phyloP scores from a whole-genome alignment of 1,140 invertebrate genomes.

The Trachelipus rathkii region DNA sequence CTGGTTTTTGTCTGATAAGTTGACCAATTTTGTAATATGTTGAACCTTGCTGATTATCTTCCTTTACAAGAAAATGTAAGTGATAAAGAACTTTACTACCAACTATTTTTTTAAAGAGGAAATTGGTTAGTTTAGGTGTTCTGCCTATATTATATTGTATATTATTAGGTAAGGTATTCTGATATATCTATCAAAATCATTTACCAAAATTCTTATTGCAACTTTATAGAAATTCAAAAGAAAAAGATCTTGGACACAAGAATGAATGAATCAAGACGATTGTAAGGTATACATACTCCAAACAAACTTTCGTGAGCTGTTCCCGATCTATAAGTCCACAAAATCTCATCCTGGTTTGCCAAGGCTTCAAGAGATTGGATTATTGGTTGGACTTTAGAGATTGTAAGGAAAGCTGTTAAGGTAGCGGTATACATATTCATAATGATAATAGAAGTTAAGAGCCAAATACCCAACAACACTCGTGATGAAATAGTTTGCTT shows the following conservation, averaged over 20 bases:
- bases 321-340: constrained; percentile 39
- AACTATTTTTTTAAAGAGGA: no score
- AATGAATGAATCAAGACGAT: no score
- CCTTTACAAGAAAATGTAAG: neutral
- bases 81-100: no score
- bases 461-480: constrained; percentile 48
- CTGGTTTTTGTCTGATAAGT: constrained; percentile 9
- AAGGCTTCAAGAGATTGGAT: constrained; percentile 40
- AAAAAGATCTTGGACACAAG: no score
- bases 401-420: constrained; percentile 40
- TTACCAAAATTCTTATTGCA: no score
- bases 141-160: no score
- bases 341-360: constrained; percentile 32
- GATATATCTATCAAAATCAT: no score
- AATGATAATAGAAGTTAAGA: constrained; percentile 46
- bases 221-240: no score
- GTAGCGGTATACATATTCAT: constrained; percentile 48
- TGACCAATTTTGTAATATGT: constrained; percentile 26
- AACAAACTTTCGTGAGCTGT: constrained; percentile 37
- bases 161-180: no score
- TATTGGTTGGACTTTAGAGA: constrained; percentile 29
- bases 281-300: constrained; percentile 14
- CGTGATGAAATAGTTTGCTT: constrained; percentile 44
- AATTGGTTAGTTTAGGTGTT: no score
- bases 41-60: neutral